phyloP scores from a whole-genome alignment of 2,113 vertebrate genomes.

The Gobiocypris rarus region DNA sequence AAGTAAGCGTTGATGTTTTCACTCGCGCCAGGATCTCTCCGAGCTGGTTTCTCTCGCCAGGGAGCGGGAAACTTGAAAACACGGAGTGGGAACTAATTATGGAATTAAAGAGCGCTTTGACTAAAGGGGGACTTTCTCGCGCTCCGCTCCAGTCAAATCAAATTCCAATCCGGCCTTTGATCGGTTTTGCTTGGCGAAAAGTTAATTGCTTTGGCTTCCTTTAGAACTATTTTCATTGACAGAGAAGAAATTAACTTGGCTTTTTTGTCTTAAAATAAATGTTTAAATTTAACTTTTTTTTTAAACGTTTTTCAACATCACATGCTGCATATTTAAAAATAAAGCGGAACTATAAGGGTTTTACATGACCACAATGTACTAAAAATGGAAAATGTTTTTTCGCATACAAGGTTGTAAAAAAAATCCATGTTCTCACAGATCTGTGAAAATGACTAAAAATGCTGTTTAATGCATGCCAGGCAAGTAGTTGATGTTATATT shows the following conservation, averaged over 20 bases:
- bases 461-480: too few relatives aligned
- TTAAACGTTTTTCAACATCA: too few relatives aligned
- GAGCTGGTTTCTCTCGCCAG: not conserved
- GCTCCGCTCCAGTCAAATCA: not conserved
- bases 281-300: not conserved
- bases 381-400: too few relatives aligned
- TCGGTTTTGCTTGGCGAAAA: not conserved
- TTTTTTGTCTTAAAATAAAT: not conserved
- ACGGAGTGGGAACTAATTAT: not conserved
- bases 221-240: not conserved
- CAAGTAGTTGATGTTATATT: too few relatives aligned
- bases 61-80: not conserved
- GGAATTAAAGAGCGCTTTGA: not conserved
- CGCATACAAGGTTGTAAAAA: too few relatives aligned
- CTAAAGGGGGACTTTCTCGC: not conserved
- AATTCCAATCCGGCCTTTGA: not conserved
- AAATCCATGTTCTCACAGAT: too few relatives aligned
- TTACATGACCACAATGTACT: too few relatives aligned
- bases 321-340: too few relatives aligned
- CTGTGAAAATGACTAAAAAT: too few relatives aligned
- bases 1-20: not conserved
- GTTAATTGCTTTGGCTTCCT: not conserved
- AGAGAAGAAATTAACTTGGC: too few relatives aligned
- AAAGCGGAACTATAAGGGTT: too few relatives aligned
- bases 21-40: conserved; percentile 19